Conservation (phyloP, 2,113 vertebrate species). For the Steatornis caripensis region DNA sequence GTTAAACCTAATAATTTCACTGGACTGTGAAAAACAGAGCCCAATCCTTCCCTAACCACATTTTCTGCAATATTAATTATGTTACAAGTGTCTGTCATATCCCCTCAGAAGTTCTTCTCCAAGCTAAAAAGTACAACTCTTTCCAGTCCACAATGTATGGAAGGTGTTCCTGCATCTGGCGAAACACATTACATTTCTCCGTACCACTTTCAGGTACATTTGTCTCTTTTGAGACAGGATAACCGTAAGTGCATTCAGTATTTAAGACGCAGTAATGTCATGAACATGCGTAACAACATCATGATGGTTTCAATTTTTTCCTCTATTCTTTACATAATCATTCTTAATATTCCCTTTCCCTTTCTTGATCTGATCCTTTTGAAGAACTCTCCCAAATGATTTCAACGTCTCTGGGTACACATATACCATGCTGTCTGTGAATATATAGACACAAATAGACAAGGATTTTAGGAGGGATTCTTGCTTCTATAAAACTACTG, state of each 20-base stretch:
- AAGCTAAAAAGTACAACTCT: background rate
- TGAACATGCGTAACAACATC: background rate
- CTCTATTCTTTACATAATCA: background rate
- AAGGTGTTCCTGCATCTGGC: background rate
- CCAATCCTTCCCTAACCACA: background rate
- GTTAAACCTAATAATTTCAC: background rate
- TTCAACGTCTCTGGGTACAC: background rate
- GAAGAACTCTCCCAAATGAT: background rate
- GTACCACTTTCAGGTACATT: background rate
- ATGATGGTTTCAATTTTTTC: background rate
- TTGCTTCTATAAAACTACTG: background rate
- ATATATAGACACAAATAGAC: background rate
- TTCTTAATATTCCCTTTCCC: background rate
- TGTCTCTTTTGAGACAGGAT: background rate
- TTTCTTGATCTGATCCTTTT: background rate
- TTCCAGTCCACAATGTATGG: background rate
- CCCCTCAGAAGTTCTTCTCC: background rate
- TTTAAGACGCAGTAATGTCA: background rate
- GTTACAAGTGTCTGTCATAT: background rate
- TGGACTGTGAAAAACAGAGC: background rate
- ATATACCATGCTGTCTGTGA: background rate
- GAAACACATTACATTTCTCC: background rate
- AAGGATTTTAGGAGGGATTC: background rate
- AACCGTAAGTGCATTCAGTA: background rate
- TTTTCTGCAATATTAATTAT: background rate